Base-by-base conservation (phyloP, 2,888 invertebrate genomes). In the Coleophora flavipennella region DNA sequence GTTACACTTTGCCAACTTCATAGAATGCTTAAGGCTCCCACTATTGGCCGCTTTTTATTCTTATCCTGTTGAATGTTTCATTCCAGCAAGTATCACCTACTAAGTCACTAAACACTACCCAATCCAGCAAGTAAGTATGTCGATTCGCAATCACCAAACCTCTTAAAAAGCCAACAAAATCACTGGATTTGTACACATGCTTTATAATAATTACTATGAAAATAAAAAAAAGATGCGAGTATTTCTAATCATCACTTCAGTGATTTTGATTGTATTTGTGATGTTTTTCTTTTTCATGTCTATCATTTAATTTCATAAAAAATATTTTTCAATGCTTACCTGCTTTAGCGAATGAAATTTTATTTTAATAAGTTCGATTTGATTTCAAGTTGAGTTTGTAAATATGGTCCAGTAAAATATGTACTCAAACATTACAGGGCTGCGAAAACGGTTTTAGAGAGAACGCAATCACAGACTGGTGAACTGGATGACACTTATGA, bases 371-470 rank as follows among this genome's bases (percentile, higher is more conserved):
- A 4, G 20, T 20, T 20, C 6, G n/a, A n/a, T n/a, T n/a, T n/a
- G n/a, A n/a, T n/a, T n/a, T n/a, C n/a, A n/a, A n/a, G n/a, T n/a
- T n/a, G n/a, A n/a, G n/a, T 20, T 20, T 20, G 6, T 20, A 20
- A 20, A 20, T 20, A 6, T 20, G 20, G 20, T 20, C 20, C 20
- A 20, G 6, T 20, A 20, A 4, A 20, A 20, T 20, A 6, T 20
- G 3, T 20, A 4, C 6, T 20, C 3, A 20, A 48, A 35, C 13
- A 34, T 62, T 67, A 46, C 65, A 83, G 84, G 68, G 62, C 72
- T 81, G 90, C 80, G 8, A 90, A 92, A 72, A 89, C 90, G n/a
- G 87, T 91, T 72, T 55, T 84, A 33, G 84, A 84, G 50, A 69
- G 84, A 48, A 75, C 81, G 1, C 79, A 77, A 44, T 84, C 84